Base-by-base conservation (phyloP, 2,888 invertebrate species). In the Spisula subtruncata region DNA sequence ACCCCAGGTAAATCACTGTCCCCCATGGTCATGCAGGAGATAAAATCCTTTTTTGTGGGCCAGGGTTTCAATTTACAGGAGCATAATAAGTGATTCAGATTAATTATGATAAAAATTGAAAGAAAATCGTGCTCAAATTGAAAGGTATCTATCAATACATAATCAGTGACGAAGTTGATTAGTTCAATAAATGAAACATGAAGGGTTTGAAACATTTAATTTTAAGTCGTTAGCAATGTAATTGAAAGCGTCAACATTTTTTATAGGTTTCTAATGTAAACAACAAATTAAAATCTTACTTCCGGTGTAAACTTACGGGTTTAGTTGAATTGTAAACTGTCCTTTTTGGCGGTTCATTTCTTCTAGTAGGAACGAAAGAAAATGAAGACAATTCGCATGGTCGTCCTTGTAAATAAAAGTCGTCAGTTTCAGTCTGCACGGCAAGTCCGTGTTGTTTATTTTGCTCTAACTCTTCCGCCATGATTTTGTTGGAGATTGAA, bases 301-400 rank as follows among this genome's bases (percentile, higher is more conserved):
- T 75, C 56, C 51, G 56, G 80, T 80, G 80, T 25, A 86, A 80
- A 88, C 83, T 86, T 85, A 91, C 91, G 32, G 87, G 84, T 88
- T 94, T 95, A 12, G 91, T 93, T 0, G 95, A 93, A 91, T 96
- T 96, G 93, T 95, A 96, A 85, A 92, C 94, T 1, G 95, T 96
- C 90, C 96, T 94, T 86, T 96, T 95, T 82, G 94, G 94, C 20
- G 96, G 96, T 48, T 93, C 93, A 29, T 95, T 87, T 82, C 95
- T 93, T 81, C 93, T 87, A 48, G 94, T 94, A 18, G 96, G 97
- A 8, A 96, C 94, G 93, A 96, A 96, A 1, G 96, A 96, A 93
- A 94, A 96, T 71, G 96, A 95, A 29, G 97, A 96, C 32, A 96
- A 90, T 94, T 97, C 96, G 91, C 97, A 97, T 56, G 96, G 95